Conservation (phyloP, 2,888 invertebrate genomes). For the Acleris emargana region DNA sequence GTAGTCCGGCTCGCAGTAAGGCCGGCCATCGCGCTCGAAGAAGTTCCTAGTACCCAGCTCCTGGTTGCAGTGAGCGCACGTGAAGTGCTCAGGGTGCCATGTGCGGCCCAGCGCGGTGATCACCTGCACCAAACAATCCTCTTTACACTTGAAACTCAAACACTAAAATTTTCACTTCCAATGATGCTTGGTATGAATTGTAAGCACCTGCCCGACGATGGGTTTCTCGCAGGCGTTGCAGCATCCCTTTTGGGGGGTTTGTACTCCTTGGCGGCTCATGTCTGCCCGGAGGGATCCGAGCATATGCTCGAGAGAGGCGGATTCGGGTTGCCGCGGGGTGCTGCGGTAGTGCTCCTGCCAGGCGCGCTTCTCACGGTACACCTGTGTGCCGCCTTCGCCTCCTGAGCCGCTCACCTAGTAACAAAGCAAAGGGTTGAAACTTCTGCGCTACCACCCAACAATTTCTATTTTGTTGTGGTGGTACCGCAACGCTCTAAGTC, state of each 20-base stretch:
- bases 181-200: background rate
- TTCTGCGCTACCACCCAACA: constrained; percentile 23
- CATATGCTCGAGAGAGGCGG: constrained; percentile 89
- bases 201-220: constrained; percentile 95
- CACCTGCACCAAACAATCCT: constrained; percentile 78
- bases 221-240: constrained; percentile 99
- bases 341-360: constrained; percentile 82
- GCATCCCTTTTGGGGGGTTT: constrained; percentile 99
- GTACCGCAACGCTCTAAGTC: constrained; percentile 34
- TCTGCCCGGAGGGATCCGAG: constrained; percentile 97
- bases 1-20: constrained; percentile 99
- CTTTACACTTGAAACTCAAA: constrained; percentile 35
- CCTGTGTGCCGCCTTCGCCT: constrained; percentile 81
- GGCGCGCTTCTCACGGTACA: constrained; percentile 85
- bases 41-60: constrained; percentile 98
- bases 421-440: constrained; percentile 35
- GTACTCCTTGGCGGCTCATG: constrained; percentile 99
- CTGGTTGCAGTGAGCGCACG: constrained; percentile 98
- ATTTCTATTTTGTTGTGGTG: constrained; percentile 28
- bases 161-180: constrained; percentile 29
- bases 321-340: constrained; percentile 82
- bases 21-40: constrained; percentile 98
- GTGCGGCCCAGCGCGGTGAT: constrained; percentile 98
- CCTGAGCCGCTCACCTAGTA: constrained; percentile 72
- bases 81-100: constrained; percentile 99